phyloP scores from a whole-genome alignment of 2,888 invertebrate genomes.

The Oscheius sp. region DNA sequence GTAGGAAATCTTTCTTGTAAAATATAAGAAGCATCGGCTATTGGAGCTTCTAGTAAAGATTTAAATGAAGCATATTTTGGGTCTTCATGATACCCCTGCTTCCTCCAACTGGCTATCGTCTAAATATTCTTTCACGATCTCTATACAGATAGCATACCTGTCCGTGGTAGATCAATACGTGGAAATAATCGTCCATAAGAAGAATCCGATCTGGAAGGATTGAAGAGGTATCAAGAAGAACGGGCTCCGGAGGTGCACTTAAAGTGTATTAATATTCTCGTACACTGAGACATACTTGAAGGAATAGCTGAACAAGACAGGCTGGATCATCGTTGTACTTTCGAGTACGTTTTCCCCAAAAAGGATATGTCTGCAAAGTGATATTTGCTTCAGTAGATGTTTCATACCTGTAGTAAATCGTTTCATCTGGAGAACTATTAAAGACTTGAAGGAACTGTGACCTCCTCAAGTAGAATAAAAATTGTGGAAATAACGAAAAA shows the following conservation, averaged over 20 bases:
- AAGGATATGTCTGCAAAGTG: slow-evolving; percentile 85
- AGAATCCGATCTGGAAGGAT: slow-evolving; percentile 96
- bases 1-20: slow-evolving; percentile 95
- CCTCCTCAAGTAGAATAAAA: slow-evolving; percentile 97
- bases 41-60: slow-evolving; percentile 92
- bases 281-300: slow-evolving; percentile 79
- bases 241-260: slow-evolving; percentile 79
- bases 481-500: slow-evolving; percentile 98
- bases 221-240: slow-evolving; percentile 93
- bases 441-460: slow-evolving; percentile 96
- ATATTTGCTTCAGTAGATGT: slow-evolving; percentile 81
- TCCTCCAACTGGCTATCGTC: slow-evolving; percentile 97
- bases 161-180: slow-evolving; percentile 98
- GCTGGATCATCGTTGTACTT: slow-evolving; percentile 99
- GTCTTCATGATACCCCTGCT: slow-evolving; percentile 92
- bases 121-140: slow-evolving; percentile 74
- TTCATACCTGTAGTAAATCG: slow-evolving; percentile 81
- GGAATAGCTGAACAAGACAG: slow-evolving; percentile 96
- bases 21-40: slow-evolving; percentile 78
- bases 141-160: slow-evolving; percentile 5
- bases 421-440: slow-evolving; percentile 99
- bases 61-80: slow-evolving; percentile 97
- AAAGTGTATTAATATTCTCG: slow-evolving; percentile 11
- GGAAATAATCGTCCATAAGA: slow-evolving; percentile 99
- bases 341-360: slow-evolving; percentile 97